Conservation (phyloP, 2,797 vertebrate genomes). For the Babyrousa celebensis region DNA sequence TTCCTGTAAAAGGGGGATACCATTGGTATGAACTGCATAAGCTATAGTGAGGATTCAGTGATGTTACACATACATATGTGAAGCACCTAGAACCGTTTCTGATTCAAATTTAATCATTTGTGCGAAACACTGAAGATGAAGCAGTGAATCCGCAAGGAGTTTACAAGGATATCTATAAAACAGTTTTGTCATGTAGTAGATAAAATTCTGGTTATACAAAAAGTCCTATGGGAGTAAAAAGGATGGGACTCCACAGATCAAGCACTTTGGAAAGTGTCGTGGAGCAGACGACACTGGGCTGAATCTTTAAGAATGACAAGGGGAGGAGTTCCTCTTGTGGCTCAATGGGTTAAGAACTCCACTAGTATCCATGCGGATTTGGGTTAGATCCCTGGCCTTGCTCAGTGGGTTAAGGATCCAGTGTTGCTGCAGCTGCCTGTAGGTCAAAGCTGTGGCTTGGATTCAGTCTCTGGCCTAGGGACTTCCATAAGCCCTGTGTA, state of each 20-base stretch:
- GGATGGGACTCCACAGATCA: not conserved
- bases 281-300: not conserved
- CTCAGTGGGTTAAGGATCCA: too few species aligned
- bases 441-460: too few species aligned
- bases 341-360: too few species aligned
- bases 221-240: not conserved
- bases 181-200: not conserved
- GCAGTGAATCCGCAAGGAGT: slow-evolving; percentile 7
- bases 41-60: not conserved
- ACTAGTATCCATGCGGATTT: too few species aligned
- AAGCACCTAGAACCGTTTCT: not conserved
- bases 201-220: slow-evolving; percentile 26
- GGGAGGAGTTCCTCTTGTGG: too few species aligned
- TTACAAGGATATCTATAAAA: slow-evolving; percentile 45
- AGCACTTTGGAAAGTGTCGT: not conserved
- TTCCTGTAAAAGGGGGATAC: slow-evolving; percentile 19
- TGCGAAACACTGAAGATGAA: slow-evolving; percentile 14
- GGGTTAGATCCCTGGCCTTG: too few species aligned
- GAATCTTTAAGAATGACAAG: not conserved
- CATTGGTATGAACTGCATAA: not conserved
- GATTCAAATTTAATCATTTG: slow-evolving; percentile 42
- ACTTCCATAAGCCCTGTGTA: too few species aligned
- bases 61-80: not conserved
- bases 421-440: too few species aligned
- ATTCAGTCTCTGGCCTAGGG: too few species aligned